phyloP scores from a whole-genome alignment of 1,140 invertebrate species.

The Acromyrmex charruanus region DNA sequence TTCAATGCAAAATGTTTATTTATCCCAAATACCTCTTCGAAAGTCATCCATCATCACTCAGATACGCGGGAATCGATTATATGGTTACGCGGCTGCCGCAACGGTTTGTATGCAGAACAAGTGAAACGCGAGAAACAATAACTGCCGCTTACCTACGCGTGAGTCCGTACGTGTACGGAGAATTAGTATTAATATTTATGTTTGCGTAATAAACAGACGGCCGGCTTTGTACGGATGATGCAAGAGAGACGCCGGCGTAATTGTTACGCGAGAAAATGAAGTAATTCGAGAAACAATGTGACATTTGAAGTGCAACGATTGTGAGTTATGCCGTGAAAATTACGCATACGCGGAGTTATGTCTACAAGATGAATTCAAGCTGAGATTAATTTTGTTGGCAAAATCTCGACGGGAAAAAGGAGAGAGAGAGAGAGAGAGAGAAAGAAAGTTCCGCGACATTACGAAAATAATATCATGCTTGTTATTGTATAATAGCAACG shows the following conservation, averaged over 20 bases:
- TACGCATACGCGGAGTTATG: conserved; percentile 44
- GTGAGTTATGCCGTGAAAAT: conserved; percentile 46
- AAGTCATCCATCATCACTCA: conserved; percentile 58
- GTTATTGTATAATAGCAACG: neutral
- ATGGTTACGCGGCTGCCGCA: neutral
- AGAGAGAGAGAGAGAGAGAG: neutral
- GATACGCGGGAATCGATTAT: conserved; percentile 57
- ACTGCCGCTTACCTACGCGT: neutral
- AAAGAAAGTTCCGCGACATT: neutral
- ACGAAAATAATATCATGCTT: conserved; percentile 33
- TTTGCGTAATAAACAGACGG: conserved; percentile 55
- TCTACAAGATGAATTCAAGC: conserved; percentile 48
- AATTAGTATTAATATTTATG: conserved; percentile 62
- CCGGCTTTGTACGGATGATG: too few species aligned
- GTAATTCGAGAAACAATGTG: conserved; percentile 59
- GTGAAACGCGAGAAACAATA: conserved; percentile 57
- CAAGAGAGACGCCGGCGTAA: conserved; percentile 12
- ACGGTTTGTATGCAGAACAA: neutral
- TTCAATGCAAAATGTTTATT: conserved; percentile 62
- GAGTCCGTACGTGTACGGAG: neutral
- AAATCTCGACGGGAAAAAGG: conserved; percentile 6
- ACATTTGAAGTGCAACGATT: conserved; percentile 51
- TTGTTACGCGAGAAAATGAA: conserved; percentile 58
- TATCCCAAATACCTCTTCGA: conserved; percentile 47
- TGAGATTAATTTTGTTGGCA: conserved; percentile 45